A percentile compares a stretch with the other conserved stretches of the same genome.
Evolutionary conservation across 1,140 invertebrate species (phyloP).

Genomic region (Frieseomelitta varia): DNA sequence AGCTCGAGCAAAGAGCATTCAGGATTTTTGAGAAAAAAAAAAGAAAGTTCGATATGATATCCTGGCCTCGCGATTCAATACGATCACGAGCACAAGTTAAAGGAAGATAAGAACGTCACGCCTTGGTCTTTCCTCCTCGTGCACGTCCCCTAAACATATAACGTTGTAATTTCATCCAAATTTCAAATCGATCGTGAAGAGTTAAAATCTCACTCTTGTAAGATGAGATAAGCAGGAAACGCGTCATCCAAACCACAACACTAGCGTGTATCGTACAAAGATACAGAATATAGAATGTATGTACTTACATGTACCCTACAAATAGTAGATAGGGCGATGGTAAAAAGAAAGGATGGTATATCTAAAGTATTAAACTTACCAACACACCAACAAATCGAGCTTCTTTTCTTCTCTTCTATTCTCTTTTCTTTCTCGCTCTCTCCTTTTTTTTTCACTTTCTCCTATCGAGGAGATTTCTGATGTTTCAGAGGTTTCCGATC

Average conservation of each 20-base stretch:
- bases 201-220: not conserved
- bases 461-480: not conserved
- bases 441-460: not conserved
- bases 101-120: not conserved
- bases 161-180: too few relatives aligned
- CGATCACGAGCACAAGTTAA: not conserved
- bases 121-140: not conserved
- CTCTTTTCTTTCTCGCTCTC: not conserved
- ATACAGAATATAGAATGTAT: too few relatives aligned
- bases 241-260: slow-evolving; percentile 14
- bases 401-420: not conserved
- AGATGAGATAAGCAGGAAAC: not conserved
- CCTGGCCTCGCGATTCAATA: too few relatives aligned
- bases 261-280: not conserved
- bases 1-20: not conserved
- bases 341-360: too few relatives aligned
- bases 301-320: too few relatives aligned
- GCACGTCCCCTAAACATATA: too few relatives aligned
- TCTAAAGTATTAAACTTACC: too few relatives aligned
- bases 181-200: not conserved
- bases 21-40: too few relatives aligned
- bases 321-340: too few relatives aligned
- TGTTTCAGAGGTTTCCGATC: slow-evolving; percentile 80
- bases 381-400: too few relatives aligned
- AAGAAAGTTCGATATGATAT: too few relatives aligned